Evolutionary conservation across 2,888 invertebrate species (phyloP).

Genomic region (Galeopsomyia nigrocyanea): DNA sequence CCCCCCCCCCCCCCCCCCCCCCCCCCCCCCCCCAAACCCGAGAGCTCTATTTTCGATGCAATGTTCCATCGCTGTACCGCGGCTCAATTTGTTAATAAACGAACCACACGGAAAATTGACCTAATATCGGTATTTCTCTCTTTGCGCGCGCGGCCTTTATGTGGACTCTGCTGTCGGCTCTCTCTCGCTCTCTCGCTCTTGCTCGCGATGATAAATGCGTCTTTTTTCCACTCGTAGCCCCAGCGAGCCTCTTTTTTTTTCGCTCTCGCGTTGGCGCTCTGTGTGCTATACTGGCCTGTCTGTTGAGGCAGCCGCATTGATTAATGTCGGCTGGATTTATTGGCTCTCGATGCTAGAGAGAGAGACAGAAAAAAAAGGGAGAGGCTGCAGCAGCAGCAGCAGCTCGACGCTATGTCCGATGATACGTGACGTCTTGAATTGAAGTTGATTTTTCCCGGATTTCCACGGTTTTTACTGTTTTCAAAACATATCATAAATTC

Average conservation of each 20-base stretch:
- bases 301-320: slow-evolving; percentile 39
- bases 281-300: slow-evolving; percentile 17
- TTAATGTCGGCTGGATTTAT: slow-evolving; percentile 43
- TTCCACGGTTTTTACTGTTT: neutral
- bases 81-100: too few relatives aligned
- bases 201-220: too few relatives aligned
- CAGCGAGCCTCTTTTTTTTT: neutral
- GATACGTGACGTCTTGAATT: slow-evolving; percentile 33
- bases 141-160: slow-evolving; percentile 13
- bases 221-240: too few relatives aligned
- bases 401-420: slow-evolving; percentile 4
- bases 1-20: too few relatives aligned
- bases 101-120: neutral
- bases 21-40: too few relatives aligned
- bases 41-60: too few relatives aligned
- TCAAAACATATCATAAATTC: slow-evolving; percentile 7
- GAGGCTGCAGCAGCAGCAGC: neutral
- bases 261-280: slow-evolving; percentile 1
- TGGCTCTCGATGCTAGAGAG: slow-evolving; percentile 21
- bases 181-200: too few relatives aligned
- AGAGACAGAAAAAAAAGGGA: slow-evolving; percentile 4
- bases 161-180: neutral
- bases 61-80: too few relatives aligned
- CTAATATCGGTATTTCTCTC: neutral
- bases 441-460: slow-evolving; percentile 1